phyloP scores from a whole-genome alignment of 2,888 invertebrate genomes.

The Melanostoma mellinum region DNA sequence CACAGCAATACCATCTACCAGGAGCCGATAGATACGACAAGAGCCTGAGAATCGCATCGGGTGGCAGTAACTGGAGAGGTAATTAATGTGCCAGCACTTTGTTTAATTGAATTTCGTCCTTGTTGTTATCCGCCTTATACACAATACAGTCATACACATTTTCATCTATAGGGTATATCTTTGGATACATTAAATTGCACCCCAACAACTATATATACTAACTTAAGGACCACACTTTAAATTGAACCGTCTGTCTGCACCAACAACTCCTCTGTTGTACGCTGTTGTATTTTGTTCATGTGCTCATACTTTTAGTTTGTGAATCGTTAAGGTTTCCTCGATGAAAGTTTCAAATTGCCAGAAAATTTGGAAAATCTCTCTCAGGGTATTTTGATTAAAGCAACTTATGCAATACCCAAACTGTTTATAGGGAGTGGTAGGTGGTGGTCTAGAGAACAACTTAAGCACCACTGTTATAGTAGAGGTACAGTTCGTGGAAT shows the following conservation, averaged over 20 bases:
- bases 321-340: conserved; percentile 19
- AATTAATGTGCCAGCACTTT: conserved; percentile 61
- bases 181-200: conserved; percentile 10
- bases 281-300: conserved; percentile 1
- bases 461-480: no score
- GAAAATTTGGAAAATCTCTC: not conserved
- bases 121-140: not conserved
- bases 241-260: conserved; percentile 28
- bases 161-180: not conserved
- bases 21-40: conserved; percentile 80
- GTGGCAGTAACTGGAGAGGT: conserved; percentile 69
- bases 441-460: no score
- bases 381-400: conserved; percentile 3
- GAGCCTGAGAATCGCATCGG: conserved; percentile 76
- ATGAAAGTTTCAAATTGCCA: conserved; percentile 13
- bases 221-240: conserved; percentile 39
- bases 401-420: not conserved
- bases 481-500: no score
- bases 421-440: no score
- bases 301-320: conserved; percentile 18
- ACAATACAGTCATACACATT: conserved; percentile 7
- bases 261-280: conserved; percentile 1
- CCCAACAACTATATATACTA: not conserved
- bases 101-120: conserved; percentile 54
- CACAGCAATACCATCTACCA: conserved; percentile 77